Percentiles rank a stretch among this genome's conserved stretches.
phyloP scores from a whole-genome alignment of 2,888 invertebrate genomes.

The Spodoptera picta region DNA sequence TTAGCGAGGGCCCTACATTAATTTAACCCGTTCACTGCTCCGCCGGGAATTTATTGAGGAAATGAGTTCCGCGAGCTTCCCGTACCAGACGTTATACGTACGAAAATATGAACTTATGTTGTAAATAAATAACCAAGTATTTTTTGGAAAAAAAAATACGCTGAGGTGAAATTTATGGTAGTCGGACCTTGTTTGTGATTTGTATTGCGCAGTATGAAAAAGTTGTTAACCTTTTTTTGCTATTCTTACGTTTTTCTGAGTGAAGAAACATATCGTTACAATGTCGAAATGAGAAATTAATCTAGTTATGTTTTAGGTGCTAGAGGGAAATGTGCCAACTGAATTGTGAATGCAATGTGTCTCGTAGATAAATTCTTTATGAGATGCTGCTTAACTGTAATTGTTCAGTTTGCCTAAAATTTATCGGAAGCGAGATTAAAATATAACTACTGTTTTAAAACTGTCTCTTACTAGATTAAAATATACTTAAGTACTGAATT shows the following conservation, averaged over 20 bases:
- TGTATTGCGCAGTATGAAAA: constrained; percentile 38
- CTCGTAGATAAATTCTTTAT: no score
- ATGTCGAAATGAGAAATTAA: constrained; percentile 19
- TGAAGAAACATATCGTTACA: constrained; percentile 26
- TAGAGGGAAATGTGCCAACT: neutral
- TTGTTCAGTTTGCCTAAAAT: no score
- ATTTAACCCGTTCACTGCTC: constrained; percentile 60
- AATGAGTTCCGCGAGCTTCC: constrained; percentile 54
- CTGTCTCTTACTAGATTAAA: no score
- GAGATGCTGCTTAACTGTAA: no score
- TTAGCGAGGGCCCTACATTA: constrained; percentile 53
- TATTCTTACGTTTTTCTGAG: constrained; percentile 27
- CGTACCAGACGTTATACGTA: constrained; percentile 51
- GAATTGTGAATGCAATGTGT: no score
- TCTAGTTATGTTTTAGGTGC: constrained; percentile 8
- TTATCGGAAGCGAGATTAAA: no score
- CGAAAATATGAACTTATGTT: constrained; percentile 57
- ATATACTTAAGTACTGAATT: no score
- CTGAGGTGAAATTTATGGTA: constrained; percentile 47
- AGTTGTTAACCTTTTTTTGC: constrained; percentile 26
- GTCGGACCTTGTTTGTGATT: constrained; percentile 42
- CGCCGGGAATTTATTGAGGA: constrained; percentile 60
- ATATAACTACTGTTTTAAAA: no score
- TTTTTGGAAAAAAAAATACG: constrained; percentile 45
- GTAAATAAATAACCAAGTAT: constrained; percentile 52